Conservation (phyloP, 1,140 invertebrate genomes). For the Thaumatotibia leucotreta region DNA sequence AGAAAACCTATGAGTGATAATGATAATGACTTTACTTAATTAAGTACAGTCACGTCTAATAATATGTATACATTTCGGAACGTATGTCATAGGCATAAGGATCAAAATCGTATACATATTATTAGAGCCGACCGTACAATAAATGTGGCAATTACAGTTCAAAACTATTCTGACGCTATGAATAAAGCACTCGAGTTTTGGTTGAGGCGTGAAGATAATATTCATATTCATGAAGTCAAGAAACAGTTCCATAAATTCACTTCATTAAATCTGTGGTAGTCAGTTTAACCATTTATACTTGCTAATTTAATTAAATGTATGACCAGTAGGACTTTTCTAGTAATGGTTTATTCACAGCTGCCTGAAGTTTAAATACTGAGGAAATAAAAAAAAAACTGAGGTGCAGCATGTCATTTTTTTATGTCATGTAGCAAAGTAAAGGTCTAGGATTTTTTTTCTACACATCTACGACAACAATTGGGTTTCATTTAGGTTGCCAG, state of each 20-base stretch:
- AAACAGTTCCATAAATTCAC: neutral
- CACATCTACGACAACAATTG: too few relatives aligned
- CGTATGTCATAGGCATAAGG: too few relatives aligned
- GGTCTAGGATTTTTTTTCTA: too few relatives aligned
- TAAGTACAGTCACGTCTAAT: too few relatives aligned
- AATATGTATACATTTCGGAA: too few relatives aligned
- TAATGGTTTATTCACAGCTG: neutral
- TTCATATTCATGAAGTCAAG: neutral
- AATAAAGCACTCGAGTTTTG: neutral
- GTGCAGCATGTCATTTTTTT: too few relatives aligned
- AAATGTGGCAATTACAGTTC: neutral
- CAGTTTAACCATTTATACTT: neutral
- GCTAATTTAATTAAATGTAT: neutral
- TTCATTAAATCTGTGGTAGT: neutral
- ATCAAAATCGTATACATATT: too few relatives aligned
- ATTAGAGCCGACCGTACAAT: too few relatives aligned
- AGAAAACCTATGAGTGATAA: too few relatives aligned
- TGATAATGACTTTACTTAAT: too few relatives aligned
- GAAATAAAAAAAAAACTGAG: neutral
- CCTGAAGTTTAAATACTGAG: neutral
- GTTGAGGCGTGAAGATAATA: neutral
- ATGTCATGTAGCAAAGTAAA: too few relatives aligned
- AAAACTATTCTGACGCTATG: neutral
- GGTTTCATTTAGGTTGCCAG: too few relatives aligned
- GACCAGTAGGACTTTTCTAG: neutral